Conservation (phyloP, 2,113 vertebrate genomes). For the Osmerus eperlanus region DNA sequence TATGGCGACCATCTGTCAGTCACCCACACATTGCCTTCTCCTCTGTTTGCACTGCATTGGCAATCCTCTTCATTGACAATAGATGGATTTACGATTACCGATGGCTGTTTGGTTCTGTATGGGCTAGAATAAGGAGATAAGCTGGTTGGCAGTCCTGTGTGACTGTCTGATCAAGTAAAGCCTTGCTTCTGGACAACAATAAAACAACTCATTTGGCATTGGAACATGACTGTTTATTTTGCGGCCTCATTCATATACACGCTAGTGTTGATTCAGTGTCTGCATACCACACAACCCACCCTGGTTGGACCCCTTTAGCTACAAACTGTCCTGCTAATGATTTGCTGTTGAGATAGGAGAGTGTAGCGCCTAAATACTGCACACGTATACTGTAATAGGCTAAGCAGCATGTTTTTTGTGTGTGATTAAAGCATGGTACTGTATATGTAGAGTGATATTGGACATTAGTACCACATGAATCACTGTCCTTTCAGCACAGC, state of each 20-base stretch:
- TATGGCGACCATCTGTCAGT: slow-evolving; percentile 32
- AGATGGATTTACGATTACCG: slow-evolving; percentile 43
- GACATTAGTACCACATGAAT: not conserved
- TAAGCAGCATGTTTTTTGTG: not conserved
- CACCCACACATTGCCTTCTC: slow-evolving; percentile 1
- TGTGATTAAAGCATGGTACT: not conserved
- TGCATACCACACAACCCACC: slow-evolving; percentile 5
- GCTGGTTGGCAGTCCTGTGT: slow-evolving; percentile 49
- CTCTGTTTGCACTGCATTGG: slow-evolving; percentile 21
- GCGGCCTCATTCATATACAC: slow-evolving; percentile 40
- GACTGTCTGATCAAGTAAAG: slow-evolving; percentile 35
- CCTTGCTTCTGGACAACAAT: slow-evolving; percentile 44
- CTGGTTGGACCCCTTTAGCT: not conserved
- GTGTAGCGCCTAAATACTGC: too few relatives aligned
- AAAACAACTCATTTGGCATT: slow-evolving; percentile 46
- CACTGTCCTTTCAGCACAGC: not conserved
- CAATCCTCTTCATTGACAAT: slow-evolving; percentile 16
- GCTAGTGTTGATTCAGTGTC: slow-evolving; percentile 35
- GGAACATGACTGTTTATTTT: slow-evolving; percentile 20
- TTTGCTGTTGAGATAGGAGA: too few relatives aligned
- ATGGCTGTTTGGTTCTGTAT: slow-evolving; percentile 22
- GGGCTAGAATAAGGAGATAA: slow-evolving; percentile 29
- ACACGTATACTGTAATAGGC: too few relatives aligned
- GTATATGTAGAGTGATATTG: not conserved
- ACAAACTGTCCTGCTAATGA: not conserved